phyloP scores from a whole-genome alignment of 2,797 vertebrate species.

The Tiaroga cobitis region DNA sequence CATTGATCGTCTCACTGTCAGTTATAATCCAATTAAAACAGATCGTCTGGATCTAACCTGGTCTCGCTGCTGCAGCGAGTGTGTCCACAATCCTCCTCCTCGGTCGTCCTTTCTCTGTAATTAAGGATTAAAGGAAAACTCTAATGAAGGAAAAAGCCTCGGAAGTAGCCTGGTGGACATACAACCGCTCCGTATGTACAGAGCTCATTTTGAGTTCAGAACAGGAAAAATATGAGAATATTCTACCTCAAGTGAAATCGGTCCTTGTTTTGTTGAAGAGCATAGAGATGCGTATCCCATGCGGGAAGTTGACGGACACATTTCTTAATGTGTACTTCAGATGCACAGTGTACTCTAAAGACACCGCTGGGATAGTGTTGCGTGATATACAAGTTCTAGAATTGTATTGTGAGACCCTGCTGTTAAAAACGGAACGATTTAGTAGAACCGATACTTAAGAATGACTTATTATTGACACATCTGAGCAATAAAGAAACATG shows the following conservation, averaged over 20 bases:
- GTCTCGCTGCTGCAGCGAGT: conserved; percentile 24
- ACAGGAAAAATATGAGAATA: neutral
- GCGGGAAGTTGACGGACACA: neutral
- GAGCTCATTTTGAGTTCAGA: neutral
- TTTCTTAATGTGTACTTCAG: neutral
- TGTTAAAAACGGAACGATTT: neutral
- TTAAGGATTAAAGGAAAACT: conserved; percentile 44
- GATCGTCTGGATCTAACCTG: conserved; percentile 36
- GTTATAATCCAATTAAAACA: conserved; percentile 53
- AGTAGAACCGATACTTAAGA: neutral
- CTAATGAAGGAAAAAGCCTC: neutral
- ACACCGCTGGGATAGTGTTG: neutral
- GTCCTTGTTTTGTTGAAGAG: neutral
- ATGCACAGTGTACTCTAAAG: neutral
- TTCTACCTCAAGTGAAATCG: conserved; percentile 17
- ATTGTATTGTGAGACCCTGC: neutral
- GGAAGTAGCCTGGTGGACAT: neutral
- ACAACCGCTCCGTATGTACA: neutral
- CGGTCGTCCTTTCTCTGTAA: conserved; percentile 43
- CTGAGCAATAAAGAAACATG: too few relatives aligned
- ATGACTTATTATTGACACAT: neutral
- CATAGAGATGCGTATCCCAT: neutral
- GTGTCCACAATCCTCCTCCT: conserved; percentile 17
- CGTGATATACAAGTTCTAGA: neutral
- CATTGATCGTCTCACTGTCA: conserved; percentile 38